Evolutionary conservation across 2,113 vertebrate genomes (phyloP).

Genomic region (Megalops atlanticus): DNA sequence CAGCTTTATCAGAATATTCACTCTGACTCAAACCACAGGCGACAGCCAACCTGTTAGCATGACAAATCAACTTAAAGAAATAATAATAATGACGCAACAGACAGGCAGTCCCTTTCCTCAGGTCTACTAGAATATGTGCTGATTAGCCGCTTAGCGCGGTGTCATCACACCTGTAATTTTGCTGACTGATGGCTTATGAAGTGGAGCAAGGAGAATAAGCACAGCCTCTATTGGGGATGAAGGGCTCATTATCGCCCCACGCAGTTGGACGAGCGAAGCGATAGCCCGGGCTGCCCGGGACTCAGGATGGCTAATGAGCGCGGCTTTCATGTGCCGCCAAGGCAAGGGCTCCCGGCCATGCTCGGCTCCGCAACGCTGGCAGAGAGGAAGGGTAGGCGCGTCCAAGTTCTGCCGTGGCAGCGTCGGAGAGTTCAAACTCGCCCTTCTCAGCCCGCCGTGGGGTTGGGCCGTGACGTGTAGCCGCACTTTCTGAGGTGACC

Average conservation of each 20-base stretch:
- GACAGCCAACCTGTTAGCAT: not conserved
- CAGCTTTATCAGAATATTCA: not conserved
- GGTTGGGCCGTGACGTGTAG: not conserved
- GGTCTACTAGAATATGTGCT: not conserved
- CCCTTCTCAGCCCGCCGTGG: not conserved
- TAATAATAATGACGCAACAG: not conserved
- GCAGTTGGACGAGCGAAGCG: not conserved
- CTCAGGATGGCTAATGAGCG: not conserved
- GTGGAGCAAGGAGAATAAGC: not conserved
- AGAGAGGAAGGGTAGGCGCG: no score
- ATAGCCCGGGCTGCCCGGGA: not conserved
- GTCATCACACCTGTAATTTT: conserved; percentile 7
- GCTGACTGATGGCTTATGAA: not conserved
- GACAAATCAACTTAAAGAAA: not conserved
- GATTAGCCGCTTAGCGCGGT: not conserved
- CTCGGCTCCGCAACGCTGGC: not conserved
- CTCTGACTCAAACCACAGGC: not conserved
- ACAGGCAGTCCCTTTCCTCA: not conserved
- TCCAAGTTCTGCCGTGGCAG: not conserved
- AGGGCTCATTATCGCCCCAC: not conserved
- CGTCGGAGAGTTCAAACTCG: not conserved
- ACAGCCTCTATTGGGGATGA: conserved; percentile 1
- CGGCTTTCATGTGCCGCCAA: not conserved
- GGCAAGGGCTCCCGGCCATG: not conserved
- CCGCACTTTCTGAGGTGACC: not conserved